Conservation (phyloP, 2,113 vertebrate species). For the Uria aalge region DNA sequence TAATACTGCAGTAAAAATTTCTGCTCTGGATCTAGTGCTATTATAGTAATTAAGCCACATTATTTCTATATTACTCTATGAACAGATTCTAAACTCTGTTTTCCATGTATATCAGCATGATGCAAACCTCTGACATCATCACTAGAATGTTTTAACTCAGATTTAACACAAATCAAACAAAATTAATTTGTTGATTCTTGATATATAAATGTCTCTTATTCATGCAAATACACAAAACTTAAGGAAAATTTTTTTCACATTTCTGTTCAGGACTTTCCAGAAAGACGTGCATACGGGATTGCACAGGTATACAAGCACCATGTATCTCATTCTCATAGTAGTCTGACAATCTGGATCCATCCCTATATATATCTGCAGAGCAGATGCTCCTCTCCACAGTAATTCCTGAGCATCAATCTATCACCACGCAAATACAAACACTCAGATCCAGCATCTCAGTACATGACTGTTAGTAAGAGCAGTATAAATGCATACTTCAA, state of each 20-base stretch:
- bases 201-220: background rate
- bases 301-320: background rate
- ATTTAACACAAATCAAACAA: background rate
- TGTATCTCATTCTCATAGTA: background rate
- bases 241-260: background rate
- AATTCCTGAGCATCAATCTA: background rate
- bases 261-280: background rate
- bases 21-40: background rate
- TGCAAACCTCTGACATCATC: background rate
- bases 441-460: background rate
- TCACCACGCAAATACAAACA: background rate
- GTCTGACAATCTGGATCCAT: background rate
- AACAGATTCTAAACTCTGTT: background rate
- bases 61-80: background rate
- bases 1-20: background rate
- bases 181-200: background rate
- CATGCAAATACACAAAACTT: background rate
- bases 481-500: background rate
- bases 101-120: background rate
- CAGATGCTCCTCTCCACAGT: background rate
- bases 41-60: background rate
- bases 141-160: background rate
- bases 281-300: background rate
- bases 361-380: background rate
- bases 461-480: background rate